Evolutionary conservation across 2,797 vertebrate species (phyloP).

Genomic region (Anableps anableps): DNA sequence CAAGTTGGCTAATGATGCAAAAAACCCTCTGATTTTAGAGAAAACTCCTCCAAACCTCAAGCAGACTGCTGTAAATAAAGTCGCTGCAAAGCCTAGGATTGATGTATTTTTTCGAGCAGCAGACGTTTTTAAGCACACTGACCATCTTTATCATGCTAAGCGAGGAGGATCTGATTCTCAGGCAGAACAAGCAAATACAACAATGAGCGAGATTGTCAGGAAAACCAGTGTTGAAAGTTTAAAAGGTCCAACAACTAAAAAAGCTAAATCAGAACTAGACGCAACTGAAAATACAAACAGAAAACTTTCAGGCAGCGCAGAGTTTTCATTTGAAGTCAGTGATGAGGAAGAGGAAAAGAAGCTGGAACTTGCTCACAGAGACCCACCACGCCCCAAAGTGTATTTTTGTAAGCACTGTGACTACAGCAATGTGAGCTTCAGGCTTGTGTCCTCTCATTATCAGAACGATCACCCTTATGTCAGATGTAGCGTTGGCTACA

Average conservation of each 20-base stretch:
- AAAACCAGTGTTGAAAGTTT: conserved; percentile 78
- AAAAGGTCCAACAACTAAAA: conserved; percentile 81
- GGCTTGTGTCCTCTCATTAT: conserved; percentile 86
- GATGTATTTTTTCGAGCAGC: conserved; percentile 80
- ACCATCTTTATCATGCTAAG: conserved; percentile 63
- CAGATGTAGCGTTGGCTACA: conserved; percentile 85
- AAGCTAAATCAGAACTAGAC: conserved; percentile 79
- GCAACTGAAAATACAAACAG: conserved; percentile 76
- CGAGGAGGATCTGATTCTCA: conserved; percentile 66
- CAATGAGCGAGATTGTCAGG: conserved; percentile 72
- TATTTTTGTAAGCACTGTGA: conserved; percentile 92
- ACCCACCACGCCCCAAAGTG: conserved; percentile 67
- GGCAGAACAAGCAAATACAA: conserved; percentile 78
- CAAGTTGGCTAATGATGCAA: conserved; percentile 73
- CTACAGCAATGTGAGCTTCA: conserved; percentile 83
- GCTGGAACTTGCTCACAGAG: conserved; percentile 70
- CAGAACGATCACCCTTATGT: conserved; percentile 88
- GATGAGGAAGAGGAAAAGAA: conserved; percentile 83
- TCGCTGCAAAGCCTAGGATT: conserved; percentile 84
- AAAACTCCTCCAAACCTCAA: conserved; percentile 80
- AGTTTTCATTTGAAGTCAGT: conserved; percentile 86
- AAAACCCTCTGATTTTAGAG: conserved; percentile 80
- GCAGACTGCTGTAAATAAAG: conserved; percentile 85
- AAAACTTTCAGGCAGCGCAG: conserved; percentile 73
- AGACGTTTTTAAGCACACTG: conserved; percentile 73